These are phyloP conservation scores for Ispidina picta DNA, from an alignment of 2,797 vertebrate species.

Conservation along the genomic window DNA sequence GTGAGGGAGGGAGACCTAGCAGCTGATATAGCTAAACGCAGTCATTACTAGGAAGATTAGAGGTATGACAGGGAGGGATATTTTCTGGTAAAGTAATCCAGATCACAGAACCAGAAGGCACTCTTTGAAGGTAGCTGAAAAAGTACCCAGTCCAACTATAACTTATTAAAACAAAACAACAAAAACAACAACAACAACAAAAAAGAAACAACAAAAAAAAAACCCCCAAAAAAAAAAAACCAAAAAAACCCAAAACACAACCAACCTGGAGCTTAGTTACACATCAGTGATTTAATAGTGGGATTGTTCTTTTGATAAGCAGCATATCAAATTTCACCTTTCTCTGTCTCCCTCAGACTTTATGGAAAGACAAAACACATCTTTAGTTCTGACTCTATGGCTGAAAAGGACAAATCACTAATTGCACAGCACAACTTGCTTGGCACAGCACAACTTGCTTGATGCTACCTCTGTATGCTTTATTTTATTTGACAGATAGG, in stretches of 20 bases:
- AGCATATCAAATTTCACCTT: not conserved
- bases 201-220: no score
- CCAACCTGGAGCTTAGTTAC: not conserved
- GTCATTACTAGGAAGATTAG: not conserved
- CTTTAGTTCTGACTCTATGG: not conserved
- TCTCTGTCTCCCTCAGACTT: slow-evolving; percentile 1
- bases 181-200: no score
- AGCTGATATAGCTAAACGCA: not conserved
- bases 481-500: not conserved
- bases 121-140: not conserved
- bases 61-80: not conserved
- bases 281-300: not conserved
- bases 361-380: not conserved
- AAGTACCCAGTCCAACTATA: not conserved
- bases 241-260: no score
- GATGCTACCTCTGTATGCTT: not conserved
- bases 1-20: not conserved
- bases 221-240: no score
- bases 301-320: slow-evolving; percentile 36
- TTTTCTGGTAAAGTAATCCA: not conserved
- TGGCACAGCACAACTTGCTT: not conserved
- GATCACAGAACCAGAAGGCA: not conserved
- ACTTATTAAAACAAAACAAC: no score
- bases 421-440: no score
- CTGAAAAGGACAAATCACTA: not conserved